Conservation (phyloP, 1,140 invertebrate genomes). For the Formica exsecta region DNA sequence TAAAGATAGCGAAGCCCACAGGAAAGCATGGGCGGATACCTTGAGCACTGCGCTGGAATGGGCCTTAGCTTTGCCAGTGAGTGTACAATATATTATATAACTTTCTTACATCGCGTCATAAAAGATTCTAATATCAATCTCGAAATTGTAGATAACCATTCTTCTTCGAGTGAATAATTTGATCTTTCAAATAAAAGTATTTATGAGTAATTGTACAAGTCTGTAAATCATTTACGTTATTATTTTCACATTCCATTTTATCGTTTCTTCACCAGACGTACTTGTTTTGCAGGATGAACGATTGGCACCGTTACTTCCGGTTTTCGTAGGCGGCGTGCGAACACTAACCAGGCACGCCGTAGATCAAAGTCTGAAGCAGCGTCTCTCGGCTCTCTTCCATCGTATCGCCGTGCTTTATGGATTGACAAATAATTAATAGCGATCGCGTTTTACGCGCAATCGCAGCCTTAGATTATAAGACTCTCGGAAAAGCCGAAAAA, state of each 20-base stretch:
- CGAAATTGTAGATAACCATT: not conserved
- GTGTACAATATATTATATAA: not conserved
- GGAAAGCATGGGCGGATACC: slow-evolving; percentile 89
- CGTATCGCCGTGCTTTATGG: slow-evolving; percentile 88
- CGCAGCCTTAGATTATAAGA: slow-evolving; percentile 34
- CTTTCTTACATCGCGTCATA: not conserved
- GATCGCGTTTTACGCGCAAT: slow-evolving; percentile 1
- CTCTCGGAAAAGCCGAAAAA: slow-evolving; percentile 16
- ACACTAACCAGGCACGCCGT: slow-evolving; percentile 89
- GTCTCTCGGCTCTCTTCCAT: slow-evolving; percentile 88
- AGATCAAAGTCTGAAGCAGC: slow-evolving; percentile 88
- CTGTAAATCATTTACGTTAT: not conserved
- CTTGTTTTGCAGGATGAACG: slow-evolving; percentile 86
- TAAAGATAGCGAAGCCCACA: slow-evolving; percentile 91
- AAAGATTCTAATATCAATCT: slow-evolving; percentile 32
- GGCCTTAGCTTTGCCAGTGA: slow-evolving; percentile 81
- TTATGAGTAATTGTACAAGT: not conserved
- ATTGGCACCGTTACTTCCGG: slow-evolving; percentile 88
- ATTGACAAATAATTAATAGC: slow-evolving; percentile 84
- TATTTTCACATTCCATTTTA: not conserved
- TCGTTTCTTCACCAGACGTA: not conserved
- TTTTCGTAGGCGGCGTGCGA: slow-evolving; percentile 88
- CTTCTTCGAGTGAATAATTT: not conserved
- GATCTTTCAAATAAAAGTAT: not conserved
- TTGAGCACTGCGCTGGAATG: slow-evolving; percentile 88